These are phyloP conservation scores for Drosophila diplacantha DNA, from an alignment of 2,888 invertebrate species.

Conservation along the genomic window DNA sequence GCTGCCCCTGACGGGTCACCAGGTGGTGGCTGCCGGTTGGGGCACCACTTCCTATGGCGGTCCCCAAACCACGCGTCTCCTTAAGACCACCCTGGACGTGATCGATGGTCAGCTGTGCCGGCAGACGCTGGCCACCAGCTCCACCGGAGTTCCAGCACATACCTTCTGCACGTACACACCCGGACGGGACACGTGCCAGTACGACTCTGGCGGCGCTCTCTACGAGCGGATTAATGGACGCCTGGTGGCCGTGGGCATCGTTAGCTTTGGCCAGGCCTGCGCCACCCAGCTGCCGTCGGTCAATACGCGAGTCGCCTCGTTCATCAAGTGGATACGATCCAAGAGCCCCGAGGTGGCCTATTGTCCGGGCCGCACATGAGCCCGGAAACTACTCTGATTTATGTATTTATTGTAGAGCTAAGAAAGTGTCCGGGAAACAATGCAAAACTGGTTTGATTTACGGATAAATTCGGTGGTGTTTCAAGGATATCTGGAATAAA, in stretches of 20 bases:
- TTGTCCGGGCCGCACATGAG: conserved; percentile 49
- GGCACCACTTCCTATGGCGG: conserved; percentile 80
- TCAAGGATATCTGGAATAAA: not conserved
- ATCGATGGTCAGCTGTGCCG: conserved; percentile 78
- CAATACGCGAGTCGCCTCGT: conserved; percentile 80
- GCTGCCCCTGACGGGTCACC: conserved; percentile 77
- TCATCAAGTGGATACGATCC: conserved; percentile 80
- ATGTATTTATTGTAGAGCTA: conserved; percentile 10
- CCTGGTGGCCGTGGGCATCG: conserved; percentile 79
- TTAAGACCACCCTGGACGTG: conserved; percentile 79
- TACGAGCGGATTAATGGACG: conserved; percentile 77
- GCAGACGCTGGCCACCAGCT: conserved; percentile 40
- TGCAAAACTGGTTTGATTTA: conserved; percentile 13
- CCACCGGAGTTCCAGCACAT: conserved; percentile 52
- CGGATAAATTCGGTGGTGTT: not conserved
- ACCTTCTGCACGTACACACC: conserved; percentile 79
- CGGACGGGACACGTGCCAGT: conserved; percentile 80
- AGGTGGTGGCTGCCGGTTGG: conserved; percentile 79
- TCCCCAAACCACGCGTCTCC: conserved; percentile 78
- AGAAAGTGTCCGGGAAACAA: conserved; percentile 15
- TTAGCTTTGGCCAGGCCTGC: conserved; percentile 80
- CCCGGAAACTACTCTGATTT: conserved; percentile 24
- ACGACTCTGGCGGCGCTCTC: conserved; percentile 80
- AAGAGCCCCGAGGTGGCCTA: conserved; percentile 74
- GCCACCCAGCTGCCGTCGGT: conserved; percentile 79